A percentile compares a stretch with the other conserved stretches of the same genome.
Evolutionary conservation across 2,888 invertebrate species (phyloP).

Genomic region (Drosophila ezoana): DNA sequence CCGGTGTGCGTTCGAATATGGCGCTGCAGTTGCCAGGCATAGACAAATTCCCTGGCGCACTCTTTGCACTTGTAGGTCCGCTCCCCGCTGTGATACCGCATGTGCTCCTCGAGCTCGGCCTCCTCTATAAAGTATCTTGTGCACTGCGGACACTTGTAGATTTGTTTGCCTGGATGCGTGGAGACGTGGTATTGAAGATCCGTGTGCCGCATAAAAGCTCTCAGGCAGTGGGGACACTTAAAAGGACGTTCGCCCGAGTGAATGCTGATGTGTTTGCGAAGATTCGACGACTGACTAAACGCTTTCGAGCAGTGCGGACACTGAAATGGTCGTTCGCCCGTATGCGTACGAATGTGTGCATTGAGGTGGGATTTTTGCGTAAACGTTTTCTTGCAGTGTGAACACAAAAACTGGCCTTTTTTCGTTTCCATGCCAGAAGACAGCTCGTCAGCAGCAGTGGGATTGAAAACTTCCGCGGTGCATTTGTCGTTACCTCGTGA

Average conservation of each 20-base stretch:
- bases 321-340: conserved; percentile 36
- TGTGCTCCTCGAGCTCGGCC: conserved; percentile 36
- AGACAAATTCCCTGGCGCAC: conserved; percentile 27
- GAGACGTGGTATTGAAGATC: conserved; percentile 49
- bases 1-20: conserved; percentile 39
- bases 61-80: conserved; percentile 31
- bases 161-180: conserved; percentile 43
- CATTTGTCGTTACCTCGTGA: background rate
- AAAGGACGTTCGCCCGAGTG: conserved; percentile 49
- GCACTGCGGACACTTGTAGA: conserved; percentile 41
- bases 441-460: background rate
- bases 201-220: conserved; percentile 35
- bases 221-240: conserved; percentile 43
- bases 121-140: conserved; percentile 45
- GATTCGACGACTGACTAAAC: conserved; percentile 45
- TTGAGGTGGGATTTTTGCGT: conserved; percentile 35
- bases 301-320: conserved; percentile 38
- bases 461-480: background rate
- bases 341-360: conserved; percentile 43
- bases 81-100: conserved; percentile 41
- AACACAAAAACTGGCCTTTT: conserved; percentile 26
- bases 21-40: conserved; percentile 41
- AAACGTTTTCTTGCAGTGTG: conserved; percentile 34
- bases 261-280: conserved; percentile 43
- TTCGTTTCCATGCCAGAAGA: background rate